Base-by-base conservation (phyloP, 1,140 invertebrate genomes). In the Frieseomelitta varia region DNA sequence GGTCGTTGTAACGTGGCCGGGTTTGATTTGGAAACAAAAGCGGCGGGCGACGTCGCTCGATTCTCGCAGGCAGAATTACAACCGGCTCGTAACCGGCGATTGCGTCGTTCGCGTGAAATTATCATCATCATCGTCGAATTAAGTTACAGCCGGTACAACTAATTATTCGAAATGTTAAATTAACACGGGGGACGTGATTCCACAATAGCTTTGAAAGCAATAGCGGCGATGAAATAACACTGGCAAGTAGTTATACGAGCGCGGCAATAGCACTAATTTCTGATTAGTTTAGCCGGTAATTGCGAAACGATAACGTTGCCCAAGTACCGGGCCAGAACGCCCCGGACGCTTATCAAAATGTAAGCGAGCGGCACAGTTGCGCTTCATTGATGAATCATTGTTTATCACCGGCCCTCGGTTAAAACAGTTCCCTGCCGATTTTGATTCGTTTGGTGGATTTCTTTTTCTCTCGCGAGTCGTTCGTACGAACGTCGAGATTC, bases 241-340 rank as follows among this genome's bases (percentile, higher is more conserved):
- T 14, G 67, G 76, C n/a, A 84, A 84, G 68, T 61, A 84, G 76
- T 84, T 84, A 84, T 47, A 55, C 53, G 55, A 39, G 51, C 10
- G 0, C 0, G 30, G 53, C 55, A 79, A 61, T 71, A 58, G 67
- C 58, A 77, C 67, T 84, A 79, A 79, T 84, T 71, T 79, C 75
- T 84, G 81, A 84, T 84, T 79, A 79, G 75, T 72, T 68, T 79
- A 56, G 67, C 56, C n/a, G 67, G 67, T 79, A 84, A 84, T 84
- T 84, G 67, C 27, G 47, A 79, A 71, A 61, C 81, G 56, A 84
- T 84, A 84, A 84, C 67, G 67, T 71, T 79, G 53, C 39, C 75
- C 39, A 79, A 55, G 55, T 39, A 14, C 39, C 53, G 65, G 19
- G 39, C 24, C 11, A 53, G 30, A 47, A 8, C 39, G 4, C 30